A percentile compares a stretch with the other conserved stretches of the same genome.
These are phyloP conservation scores for Brachionus asplanchnoidis DNA, from an alignment of 1,140 invertebrate genomes.

Conservation along the genomic window DNA sequence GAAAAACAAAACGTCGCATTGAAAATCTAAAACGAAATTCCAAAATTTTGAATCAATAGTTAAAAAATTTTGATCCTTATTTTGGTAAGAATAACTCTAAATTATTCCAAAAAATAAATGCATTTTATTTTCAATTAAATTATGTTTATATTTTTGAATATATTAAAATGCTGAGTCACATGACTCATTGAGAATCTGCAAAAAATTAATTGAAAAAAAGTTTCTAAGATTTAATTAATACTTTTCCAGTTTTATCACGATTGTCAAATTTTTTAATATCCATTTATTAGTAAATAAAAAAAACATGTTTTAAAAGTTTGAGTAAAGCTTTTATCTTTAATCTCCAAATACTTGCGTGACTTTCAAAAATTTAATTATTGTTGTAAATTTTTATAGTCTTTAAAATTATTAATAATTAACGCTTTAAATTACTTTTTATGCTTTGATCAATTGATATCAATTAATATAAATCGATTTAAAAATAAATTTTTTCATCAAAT, in stretches of 20 bases:
- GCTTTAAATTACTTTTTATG: no score
- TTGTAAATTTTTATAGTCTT: no score
- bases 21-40: background rate
- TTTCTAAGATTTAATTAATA: background rate
- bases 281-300: no score
- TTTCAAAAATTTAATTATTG: no score
- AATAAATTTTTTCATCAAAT: no score
- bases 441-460: no score
- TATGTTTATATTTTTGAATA: background rate
- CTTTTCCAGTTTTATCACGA: background rate
- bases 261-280: no score
- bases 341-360: no score
- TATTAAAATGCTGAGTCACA: background rate
- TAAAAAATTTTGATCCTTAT: background rate
- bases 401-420: no score
- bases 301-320: no score
- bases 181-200: background rate
- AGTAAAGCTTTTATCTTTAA: no score
- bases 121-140: background rate
- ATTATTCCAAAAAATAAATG: background rate
- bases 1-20: background rate
- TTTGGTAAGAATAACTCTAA: background rate
- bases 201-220: background rate
- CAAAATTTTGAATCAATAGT: background rate
- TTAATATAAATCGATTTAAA: no score